Evolutionary conservation across 2,113 vertebrate genomes (phyloP).

Genomic region (Urocynchramus pylzowi): DNA sequence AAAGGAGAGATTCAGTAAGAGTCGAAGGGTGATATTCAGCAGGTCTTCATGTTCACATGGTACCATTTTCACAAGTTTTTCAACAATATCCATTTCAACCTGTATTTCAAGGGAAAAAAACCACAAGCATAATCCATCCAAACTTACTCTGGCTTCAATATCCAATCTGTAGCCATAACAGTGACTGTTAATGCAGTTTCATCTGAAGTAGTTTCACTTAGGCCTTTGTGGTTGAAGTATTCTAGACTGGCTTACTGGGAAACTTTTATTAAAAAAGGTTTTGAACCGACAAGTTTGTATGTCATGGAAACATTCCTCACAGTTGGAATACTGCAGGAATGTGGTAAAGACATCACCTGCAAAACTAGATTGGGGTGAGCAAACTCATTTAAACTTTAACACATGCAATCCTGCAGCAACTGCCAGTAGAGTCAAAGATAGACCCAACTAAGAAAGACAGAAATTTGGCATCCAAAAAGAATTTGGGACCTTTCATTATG

Average conservation of each 20-base stretch:
- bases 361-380: not conserved
- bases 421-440: not conserved
- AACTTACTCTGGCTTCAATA: not conserved
- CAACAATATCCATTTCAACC: conserved; percentile 87
- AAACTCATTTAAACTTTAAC: not conserved
- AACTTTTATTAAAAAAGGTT: not conserved
- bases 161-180: not conserved
- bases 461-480: not conserved
- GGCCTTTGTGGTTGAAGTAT: not conserved
- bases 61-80: conserved; percentile 87
- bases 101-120: conserved; percentile 34
- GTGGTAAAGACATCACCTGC: not conserved
- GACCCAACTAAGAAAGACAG: not conserved
- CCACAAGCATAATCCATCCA: not conserved
- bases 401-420: not conserved
- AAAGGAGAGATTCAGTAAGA: conserved; percentile 91
- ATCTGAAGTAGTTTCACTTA: not conserved
- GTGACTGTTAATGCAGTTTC: not conserved
- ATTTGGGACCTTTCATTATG: not conserved
- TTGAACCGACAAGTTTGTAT: not conserved
- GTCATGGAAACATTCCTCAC: conserved; percentile 1
- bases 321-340: not conserved
- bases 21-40: conserved; percentile 82
- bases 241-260: not conserved
- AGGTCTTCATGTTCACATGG: conserved; percentile 88